Evolutionary conservation across 1,140 invertebrate species (phyloP), one percentile per base, ranked within the genome.

Genomic region (Drosophila nannoptera): DNA sequence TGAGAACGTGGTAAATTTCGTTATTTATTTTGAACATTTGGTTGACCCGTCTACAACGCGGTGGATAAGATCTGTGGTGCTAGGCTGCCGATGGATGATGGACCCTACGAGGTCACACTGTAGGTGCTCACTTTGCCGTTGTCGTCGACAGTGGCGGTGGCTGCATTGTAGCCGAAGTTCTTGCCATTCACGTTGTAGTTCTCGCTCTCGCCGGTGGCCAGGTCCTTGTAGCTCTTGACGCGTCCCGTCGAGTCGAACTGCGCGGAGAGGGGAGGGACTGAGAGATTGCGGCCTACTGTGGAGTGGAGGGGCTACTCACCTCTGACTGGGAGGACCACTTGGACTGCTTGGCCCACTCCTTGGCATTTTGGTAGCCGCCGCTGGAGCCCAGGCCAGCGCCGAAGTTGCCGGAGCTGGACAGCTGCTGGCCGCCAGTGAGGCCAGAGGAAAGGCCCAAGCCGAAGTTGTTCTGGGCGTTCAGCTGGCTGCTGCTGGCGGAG

Each of bases 301-400:
- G 6, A 14, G 40, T 22, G 42, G 9, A 11, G 0, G 9, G 22
- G 0, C 9, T 11, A 7, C 64, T 70, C 52, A 89, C 88, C 77
- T 87, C 72, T 7, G 87, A 87, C 54, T 89, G 81, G 45, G 87
- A 88, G 5, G 89, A 87, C 89, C 89, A 90, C 69, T 90, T 89
- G 40, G 88, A 89, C 40, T 88, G 84, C 73, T 90, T 89, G 49
- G 77, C 80, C 64, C 22, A 89, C 40, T 88, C 81, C 72, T 90
- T 89, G 49, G 77, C n/a, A n/a, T n/a, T 82, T 62, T 87, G 86
- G 46, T 71, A 90, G 63, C 66, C 61, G 56, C 66, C 68, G 53
- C 32, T 43, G 40, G 40, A 40, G 7, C 74, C 86, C 12, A 58
- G 50, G 53, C 49, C 56, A 54, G 68, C 73, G 8, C 72, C 76